phyloP scores from a whole-genome alignment of 2,113 vertebrate species.

The Macquaria australasica region DNA sequence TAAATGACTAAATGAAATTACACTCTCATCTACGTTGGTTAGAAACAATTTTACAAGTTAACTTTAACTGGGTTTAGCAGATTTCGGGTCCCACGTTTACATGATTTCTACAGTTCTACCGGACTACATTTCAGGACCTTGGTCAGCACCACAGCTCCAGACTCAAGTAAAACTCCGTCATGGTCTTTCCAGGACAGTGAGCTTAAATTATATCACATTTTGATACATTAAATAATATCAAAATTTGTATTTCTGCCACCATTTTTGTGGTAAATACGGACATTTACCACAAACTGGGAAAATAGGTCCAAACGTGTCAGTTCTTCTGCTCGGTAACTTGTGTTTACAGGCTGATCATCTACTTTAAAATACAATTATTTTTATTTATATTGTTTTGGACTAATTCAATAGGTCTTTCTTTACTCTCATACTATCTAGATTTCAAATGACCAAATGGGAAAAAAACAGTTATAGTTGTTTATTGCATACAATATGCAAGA shows the following conservation, averaged over 20 bases:
- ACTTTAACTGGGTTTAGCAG: slow-evolving; percentile 14
- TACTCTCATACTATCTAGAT: neutral
- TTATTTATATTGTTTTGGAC: neutral
- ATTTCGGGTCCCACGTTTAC: neutral
- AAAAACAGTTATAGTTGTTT: slow-evolving; percentile 10
- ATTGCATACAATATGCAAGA: slow-evolving; percentile 32
- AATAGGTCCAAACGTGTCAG: neutral
- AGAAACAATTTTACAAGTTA: slow-evolving; percentile 31
- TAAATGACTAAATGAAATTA: slow-evolving; percentile 52
- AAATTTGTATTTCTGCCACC: neutral
- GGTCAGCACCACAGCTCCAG: slow-evolving; percentile 57
- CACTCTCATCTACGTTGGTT: slow-evolving; percentile 32
- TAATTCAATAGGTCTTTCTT: neutral
- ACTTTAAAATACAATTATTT: neutral
- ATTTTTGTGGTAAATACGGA: neutral
- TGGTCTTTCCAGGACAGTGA: neutral
- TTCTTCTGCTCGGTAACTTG: neutral
- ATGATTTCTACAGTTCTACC: neutral
- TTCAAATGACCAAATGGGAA: neutral
- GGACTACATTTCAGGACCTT: slow-evolving; percentile 64
- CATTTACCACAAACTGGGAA: neutral
- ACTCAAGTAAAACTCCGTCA: neutral
- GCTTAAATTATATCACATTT: neutral
- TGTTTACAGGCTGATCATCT: neutral
- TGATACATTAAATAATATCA: neutral